Percentiles rank a stretch among this genome's conserved stretches.
phyloP scores from a whole-genome alignment of 2,888 invertebrate genomes.

The Cacoxenus indagator region DNA sequence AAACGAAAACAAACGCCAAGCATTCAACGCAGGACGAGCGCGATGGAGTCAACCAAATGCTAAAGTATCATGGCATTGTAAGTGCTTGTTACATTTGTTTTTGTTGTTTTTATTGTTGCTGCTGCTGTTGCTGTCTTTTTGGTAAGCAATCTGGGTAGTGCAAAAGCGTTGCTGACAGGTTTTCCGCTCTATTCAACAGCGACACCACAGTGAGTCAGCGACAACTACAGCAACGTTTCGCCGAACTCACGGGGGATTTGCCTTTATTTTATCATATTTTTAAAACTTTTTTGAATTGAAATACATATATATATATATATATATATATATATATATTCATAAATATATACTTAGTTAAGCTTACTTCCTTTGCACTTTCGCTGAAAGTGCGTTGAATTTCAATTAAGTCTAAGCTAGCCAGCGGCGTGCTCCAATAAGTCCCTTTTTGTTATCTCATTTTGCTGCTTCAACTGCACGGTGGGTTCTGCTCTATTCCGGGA shows the following conservation, averaged over 20 bases:
- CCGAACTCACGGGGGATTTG: background rate
- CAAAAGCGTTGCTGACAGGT: background rate
- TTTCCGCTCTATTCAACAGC: background rate
- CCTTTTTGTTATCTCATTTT: background rate
- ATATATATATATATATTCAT: no score
- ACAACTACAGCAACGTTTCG: background rate
- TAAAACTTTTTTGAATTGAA: background rate
- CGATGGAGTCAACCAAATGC: background rate
- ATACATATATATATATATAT: no score
- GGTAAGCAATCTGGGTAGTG: background rate
- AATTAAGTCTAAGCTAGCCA: background rate
- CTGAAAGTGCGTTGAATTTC: slow-evolving; percentile 16
- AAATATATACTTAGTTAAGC: no score
- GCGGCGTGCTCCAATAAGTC: background rate
- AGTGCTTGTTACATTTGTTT: background rate
- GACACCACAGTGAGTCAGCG: background rate
- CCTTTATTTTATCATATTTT: background rate
- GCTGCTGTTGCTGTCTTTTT: background rate
- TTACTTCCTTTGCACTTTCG: no score
- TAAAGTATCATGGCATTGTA: background rate
- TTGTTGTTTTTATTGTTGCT: background rate
- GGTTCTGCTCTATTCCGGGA: no score
- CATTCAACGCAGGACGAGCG: background rate
- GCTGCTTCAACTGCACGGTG: no score
- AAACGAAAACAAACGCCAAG: slow-evolving; percentile 37